Conservation (phyloP, 2,888 invertebrate genomes). For the Lamellibrachia columna region DNA sequence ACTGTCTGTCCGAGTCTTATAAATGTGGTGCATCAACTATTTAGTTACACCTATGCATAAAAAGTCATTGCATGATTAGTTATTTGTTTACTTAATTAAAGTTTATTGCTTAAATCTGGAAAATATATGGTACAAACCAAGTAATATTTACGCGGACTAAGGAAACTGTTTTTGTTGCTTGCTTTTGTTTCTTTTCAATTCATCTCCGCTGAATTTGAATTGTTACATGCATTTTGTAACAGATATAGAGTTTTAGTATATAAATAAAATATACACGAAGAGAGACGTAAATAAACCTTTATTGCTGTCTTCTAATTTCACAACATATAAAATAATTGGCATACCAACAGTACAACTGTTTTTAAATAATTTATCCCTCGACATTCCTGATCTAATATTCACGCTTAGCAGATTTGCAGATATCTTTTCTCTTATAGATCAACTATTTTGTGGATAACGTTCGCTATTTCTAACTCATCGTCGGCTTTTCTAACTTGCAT, state of each 20-base stretch:
- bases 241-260: neutral
- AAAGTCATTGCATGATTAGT: too few species aligned
- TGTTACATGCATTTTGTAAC: neutral
- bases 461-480: neutral
- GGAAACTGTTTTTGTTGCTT: too few species aligned
- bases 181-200: neutral
- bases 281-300: neutral
- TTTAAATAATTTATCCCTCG: neutral
- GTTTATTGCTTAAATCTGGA: too few species aligned
- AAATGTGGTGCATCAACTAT: too few species aligned
- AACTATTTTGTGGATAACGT: neutral
- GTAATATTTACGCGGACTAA: too few species aligned
- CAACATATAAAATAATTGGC: too few species aligned
- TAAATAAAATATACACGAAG: neutral
- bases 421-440: neutral
- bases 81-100: too few species aligned
- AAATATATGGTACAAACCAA: too few species aligned
- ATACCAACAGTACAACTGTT: neutral
- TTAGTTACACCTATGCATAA: too few species aligned
- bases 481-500: too few species aligned
- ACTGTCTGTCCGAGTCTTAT: too few species aligned
- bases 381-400: neutral
- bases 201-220: neutral
- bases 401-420: neutral
- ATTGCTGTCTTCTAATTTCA: neutral